Base-by-base conservation (phyloP, 2,888 invertebrate genomes). In the Heliconius charithonia region DNA sequence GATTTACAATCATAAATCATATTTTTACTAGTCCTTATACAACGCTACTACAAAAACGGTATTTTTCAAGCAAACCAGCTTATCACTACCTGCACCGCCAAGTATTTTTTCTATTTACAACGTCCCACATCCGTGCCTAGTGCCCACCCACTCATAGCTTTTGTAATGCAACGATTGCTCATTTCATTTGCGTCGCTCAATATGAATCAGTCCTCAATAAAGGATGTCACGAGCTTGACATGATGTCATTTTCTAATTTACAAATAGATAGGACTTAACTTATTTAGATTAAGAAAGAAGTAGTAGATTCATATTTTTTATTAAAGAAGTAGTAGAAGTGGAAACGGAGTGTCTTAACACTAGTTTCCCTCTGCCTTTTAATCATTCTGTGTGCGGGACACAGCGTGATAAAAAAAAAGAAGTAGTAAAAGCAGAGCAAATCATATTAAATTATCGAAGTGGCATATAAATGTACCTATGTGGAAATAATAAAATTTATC, bases 151-250 rank as follows among this genome's bases (percentile, higher is more conserved):
- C 56, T 22, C 56, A n/a, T 56, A 59, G 56, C 56, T 56, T 72
- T 72, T 72, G 56, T 72, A 72, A 71, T 29, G 22, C 56, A 56
- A 29, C 56, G 56, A 72, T 72, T 72, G 71, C 71, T 72, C 71
- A 56, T 59, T 72, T 72, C 71, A 72, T 51, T 72, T 72, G 56
- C 22, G 71, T 51, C 29, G 71, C 56, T 72, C 56, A 56, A 72
- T 56, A 32, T 72, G 71, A 72, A 72, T 72, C 71, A 72, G 71
- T 56, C 56, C 56, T 56, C 56, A 59, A 72, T 72, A 72, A 59
- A 56, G 71, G 71, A 72, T 72, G 56, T 72, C 71, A 72, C 56
- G 71, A 72, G 56, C 71, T 72, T 72, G 29, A 56, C 29, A 56
- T 72, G 71, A 72, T 56, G 56, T 56, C 32, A 72, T 72, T 56